Base-by-base conservation (phyloP, 2,888 invertebrate genomes). In the Lissonota sp. region DNA sequence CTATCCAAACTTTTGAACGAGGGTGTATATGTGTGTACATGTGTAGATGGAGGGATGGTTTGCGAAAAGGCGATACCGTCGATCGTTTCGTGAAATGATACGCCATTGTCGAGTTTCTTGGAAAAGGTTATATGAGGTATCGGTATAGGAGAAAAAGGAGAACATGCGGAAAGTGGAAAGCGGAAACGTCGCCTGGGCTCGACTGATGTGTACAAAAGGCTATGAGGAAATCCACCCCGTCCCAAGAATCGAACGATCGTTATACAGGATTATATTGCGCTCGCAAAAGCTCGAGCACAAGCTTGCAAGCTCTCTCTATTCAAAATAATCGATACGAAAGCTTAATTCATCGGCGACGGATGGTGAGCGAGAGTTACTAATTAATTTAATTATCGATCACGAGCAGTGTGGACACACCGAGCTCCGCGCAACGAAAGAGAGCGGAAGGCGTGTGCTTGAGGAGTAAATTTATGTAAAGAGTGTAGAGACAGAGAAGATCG, bases 321-420 rank as follows among this genome's bases (percentile, higher is more conserved):
- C n/a, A 16, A 46, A 40, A 62, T 62, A 76, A 76, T 76, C 76
- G 76, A 55, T 63, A 70, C 76, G 63, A 67, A 66, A 53, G 63
- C 69, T 76, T 70, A 76, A 76, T 76, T 76, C 69, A 69, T 63
- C 63, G 76, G 26, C 26, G 62, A 12, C 26, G 62, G 62, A 55
- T 49, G 46, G 69, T 46, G 53, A 63, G 53, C 69, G 39, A 26
- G 58, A 10, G 58, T 46, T 69, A 46, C 60, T 76, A 69, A 69
- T 69, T 76, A 63, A 76, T 76, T 76, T 46, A 76, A 63, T 76
- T 63, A 76, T 69, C 69, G 76, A 46, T 7, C 37, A 39, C 62
- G 69, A 69, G 69, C 53, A 53, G 53, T 62, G 42, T 44, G 12
- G 6, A 39, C 49, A 5, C 49, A n/a, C 40, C 4, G 55, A 40